Conservation (phyloP, 2,888 invertebrate genomes). For the Phengaris alcon region DNA sequence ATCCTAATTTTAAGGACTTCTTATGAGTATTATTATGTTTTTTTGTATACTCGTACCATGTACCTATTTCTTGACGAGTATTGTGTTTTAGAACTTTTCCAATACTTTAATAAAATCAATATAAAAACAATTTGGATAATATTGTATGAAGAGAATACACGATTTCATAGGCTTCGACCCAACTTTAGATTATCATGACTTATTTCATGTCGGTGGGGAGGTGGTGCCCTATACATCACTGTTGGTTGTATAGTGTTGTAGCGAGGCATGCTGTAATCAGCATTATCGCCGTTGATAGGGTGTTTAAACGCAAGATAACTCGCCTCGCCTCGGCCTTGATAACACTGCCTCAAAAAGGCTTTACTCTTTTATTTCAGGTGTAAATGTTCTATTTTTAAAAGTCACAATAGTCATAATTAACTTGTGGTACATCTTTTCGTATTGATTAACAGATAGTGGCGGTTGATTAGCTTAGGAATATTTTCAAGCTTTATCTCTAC, state of each 20-base stretch:
- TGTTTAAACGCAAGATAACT: constrained; percentile 12
- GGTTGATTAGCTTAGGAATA: no score
- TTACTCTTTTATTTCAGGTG: constrained; percentile 6
- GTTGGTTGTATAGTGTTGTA: neutral
- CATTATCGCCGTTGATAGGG: constrained; percentile 23
- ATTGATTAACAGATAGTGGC: no score
- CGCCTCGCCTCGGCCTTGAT: constrained; percentile 18
- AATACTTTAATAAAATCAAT: no score
- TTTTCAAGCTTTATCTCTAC: no score
- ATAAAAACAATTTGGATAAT: no score
- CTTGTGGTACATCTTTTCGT: no score
- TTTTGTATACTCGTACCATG: neutral
- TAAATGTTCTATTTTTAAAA: constrained; percentile 11
- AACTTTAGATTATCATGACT: neutral
- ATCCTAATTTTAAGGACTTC: constrained; percentile 2
- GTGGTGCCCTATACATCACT: neutral
- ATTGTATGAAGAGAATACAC: no score
- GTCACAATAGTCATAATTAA: neutral
- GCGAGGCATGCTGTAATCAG: constrained; percentile 8
- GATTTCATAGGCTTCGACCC: neutral
- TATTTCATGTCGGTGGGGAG: neutral
- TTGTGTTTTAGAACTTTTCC: no score
- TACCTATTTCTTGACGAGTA: no score
- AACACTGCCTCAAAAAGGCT: constrained; percentile 14
- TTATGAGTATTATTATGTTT: neutral